Evolutionary conservation across 1,140 invertebrate genomes (phyloP).

Genomic region (Drosophila orena): DNA sequence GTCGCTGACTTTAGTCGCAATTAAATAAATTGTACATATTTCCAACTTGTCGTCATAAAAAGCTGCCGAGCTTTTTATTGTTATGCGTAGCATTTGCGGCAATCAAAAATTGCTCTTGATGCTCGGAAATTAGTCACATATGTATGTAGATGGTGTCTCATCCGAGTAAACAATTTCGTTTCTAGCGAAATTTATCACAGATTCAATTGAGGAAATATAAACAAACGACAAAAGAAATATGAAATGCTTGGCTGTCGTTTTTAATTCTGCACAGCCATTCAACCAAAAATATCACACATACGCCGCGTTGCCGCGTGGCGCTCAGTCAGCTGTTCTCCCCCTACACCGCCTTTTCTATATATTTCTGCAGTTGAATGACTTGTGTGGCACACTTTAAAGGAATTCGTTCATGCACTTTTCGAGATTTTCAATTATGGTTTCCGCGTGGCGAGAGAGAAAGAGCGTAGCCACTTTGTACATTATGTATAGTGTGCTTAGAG

Average conservation of each 20-base stretch:
- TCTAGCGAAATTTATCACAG: slow-evolving; percentile 14
- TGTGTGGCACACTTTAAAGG: slow-evolving; percentile 13
- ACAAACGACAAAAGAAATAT: neutral
- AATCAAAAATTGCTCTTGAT: slow-evolving; percentile 2
- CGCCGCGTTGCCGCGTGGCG: slow-evolving; percentile 61
- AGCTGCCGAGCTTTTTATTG: neutral
- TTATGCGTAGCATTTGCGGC: neutral
- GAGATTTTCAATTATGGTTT: slow-evolving; percentile 17
- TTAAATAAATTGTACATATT: no score
- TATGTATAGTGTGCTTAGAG: slow-evolving; percentile 27
- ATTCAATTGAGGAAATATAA: slow-evolving; percentile 13
- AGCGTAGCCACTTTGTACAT: neutral
- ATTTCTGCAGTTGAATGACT: slow-evolving; percentile 33
- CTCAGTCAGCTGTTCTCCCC: slow-evolving; percentile 15
- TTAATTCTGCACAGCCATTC: slow-evolving; percentile 17
- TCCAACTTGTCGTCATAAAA: no score
- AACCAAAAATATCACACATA: slow-evolving; percentile 57
- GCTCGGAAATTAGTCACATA: slow-evolving; percentile 2
- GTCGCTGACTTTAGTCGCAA: no score
- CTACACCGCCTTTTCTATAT: neutral
- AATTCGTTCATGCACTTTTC: slow-evolving; percentile 14
- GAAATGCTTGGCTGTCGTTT: slow-evolving; percentile 16
- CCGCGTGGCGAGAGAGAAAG: neutral
- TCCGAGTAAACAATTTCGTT: slow-evolving; percentile 8
- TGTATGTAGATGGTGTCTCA: slow-evolving; percentile 2